A percentile compares a stretch with the other conserved stretches of the same genome.
These are phyloP conservation scores for Lepilemur ruficaudatus DNA, from an alignment of 2,797 vertebrate genomes.

Conservation along the genomic window DNA sequence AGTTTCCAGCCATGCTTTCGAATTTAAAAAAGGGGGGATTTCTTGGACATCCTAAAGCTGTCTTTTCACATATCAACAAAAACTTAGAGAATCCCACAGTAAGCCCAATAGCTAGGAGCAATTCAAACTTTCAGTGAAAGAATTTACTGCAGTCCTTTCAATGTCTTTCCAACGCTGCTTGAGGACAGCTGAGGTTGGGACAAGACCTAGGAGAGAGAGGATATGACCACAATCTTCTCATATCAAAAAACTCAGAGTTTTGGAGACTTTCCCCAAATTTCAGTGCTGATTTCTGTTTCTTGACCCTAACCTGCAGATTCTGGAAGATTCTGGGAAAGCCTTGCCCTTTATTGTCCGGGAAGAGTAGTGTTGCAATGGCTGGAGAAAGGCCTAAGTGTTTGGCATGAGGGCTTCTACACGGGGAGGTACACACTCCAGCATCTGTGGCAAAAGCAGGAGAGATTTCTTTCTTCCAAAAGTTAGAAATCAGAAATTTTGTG, in stretches of 20 bases:
- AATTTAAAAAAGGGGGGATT: background rate
- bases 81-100: background rate
- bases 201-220: background rate
- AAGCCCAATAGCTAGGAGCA: background rate
- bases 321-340: background rate
- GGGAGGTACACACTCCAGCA: fast-evolving
- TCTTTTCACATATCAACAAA: background rate
- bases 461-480: background rate
- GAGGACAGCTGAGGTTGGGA: background rate
- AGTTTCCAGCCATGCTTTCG: background rate
- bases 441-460: background rate
- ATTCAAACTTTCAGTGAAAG: background rate
- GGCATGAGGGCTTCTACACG: background rate
- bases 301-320: background rate
- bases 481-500: background rate
- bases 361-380: too few relatives aligned
- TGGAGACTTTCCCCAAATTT: background rate
- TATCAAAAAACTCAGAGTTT: background rate
- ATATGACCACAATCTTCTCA: background rate
- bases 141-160: background rate
- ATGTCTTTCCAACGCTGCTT: background rate
- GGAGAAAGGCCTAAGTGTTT: background rate
- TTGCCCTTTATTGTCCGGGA: background rate
- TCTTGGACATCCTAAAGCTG: background rate
- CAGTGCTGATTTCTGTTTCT: background rate